Conservation (phyloP, 1,140 invertebrate genomes). For the Goniozus legneri region DNA sequence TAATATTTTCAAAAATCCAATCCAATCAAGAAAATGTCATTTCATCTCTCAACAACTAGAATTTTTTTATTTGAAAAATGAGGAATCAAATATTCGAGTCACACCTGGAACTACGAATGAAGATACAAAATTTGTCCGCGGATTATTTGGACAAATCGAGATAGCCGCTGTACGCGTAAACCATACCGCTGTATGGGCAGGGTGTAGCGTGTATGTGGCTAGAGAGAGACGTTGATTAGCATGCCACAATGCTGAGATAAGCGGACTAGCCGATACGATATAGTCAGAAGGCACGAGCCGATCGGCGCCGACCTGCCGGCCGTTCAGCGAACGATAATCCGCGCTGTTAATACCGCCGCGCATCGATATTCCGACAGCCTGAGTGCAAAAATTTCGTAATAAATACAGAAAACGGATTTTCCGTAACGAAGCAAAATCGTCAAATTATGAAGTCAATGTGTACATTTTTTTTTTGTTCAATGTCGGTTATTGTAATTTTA, state of each 20-base stretch:
- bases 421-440: too few species aligned
- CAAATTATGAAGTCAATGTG: too few species aligned
- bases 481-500: neutral
- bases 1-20: neutral
- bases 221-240: slow-evolving; percentile 34
- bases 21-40: neutral
- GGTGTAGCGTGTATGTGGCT: slow-evolving; percentile 21
- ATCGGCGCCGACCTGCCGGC: slow-evolving; percentile 15
- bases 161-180: too few species aligned
- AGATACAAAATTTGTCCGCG: slow-evolving; percentile 28
- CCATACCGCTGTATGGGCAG: slow-evolving; percentile 18
- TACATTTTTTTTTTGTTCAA: neutral
- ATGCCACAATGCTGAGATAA: slow-evolving; percentile 34
- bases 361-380: neutral
- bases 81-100: too few species aligned
- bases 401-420: neutral
- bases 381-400: neutral
- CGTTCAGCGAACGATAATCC: slow-evolving; percentile 24
- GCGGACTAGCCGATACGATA: slow-evolving; percentile 35
- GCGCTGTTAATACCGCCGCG: slow-evolving; percentile 9
- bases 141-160: slow-evolving; percentile 38
- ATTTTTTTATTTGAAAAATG: too few species aligned
- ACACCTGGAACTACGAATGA: too few species aligned
- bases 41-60: too few species aligned
- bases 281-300: too few species aligned